Conservation (phyloP, 2,888 invertebrate genomes). For the Agrochola lota region DNA sequence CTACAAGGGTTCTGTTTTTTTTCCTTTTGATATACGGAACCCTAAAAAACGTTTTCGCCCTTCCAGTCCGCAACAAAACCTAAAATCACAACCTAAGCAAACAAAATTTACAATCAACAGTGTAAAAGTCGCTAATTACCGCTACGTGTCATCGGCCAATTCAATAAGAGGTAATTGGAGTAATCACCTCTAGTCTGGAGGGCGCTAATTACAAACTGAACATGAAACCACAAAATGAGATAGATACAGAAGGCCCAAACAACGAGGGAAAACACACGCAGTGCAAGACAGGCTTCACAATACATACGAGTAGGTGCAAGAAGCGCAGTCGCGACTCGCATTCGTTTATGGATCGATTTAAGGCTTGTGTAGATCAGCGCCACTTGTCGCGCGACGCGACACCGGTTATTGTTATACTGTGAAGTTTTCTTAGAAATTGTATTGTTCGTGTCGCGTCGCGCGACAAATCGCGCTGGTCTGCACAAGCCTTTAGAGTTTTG, state of each 20-base stretch:
- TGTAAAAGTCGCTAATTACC: constrained; percentile 47
- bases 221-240: constrained; percentile 10
- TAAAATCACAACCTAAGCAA: constrained; percentile 18
- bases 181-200: constrained; percentile 55
- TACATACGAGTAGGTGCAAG: no score
- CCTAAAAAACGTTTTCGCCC: background rate
- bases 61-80: constrained; percentile 1
- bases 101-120: constrained; percentile 28
- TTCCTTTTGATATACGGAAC: no score
- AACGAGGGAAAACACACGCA: background rate
- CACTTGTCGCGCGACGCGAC: no score
- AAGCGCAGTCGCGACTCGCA: no score
- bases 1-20: no score
- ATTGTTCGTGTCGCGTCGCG: no score
- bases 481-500: no score
- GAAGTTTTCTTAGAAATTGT: no score
- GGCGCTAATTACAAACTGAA: constrained; percentile 60
- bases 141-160: constrained; percentile 56
- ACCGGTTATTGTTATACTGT: no score
- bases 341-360: no score
- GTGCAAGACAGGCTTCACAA: background rate
- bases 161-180: constrained; percentile 62
- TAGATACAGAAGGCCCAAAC: background rate
- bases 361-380: no score
- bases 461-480: no score